Conservation (phyloP, 2,888 invertebrate genomes). For the Andrena minutula region DNA sequence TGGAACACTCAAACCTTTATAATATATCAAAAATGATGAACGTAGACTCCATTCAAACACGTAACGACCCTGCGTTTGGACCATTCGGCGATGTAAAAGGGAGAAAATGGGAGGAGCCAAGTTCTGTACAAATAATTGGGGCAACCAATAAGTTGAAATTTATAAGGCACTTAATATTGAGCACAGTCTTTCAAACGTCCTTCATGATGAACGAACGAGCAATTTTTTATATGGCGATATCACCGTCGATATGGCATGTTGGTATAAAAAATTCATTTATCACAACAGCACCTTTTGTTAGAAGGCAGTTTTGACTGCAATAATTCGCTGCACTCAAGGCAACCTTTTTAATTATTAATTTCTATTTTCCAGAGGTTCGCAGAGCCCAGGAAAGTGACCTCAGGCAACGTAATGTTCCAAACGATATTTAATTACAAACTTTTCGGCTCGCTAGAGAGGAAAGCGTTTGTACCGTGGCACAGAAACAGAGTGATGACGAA, state of each 20-base stretch:
- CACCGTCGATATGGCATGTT: slow-evolving; percentile 88
- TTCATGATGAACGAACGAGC: slow-evolving; percentile 87
- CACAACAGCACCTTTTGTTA: too few relatives aligned
- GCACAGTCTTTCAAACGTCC: slow-evolving; percentile 87
- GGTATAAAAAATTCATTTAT: slow-evolving; percentile 67
- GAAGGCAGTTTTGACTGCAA: neutral
- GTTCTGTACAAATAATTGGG: slow-evolving; percentile 87
- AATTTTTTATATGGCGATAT: slow-evolving; percentile 88
- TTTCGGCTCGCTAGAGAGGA: slow-evolving; percentile 85
- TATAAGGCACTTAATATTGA: slow-evolving; percentile 88
- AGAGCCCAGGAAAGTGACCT: neutral
- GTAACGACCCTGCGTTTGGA: slow-evolving; percentile 80
- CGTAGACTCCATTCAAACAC: slow-evolving; percentile 87
- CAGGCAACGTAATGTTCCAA: slow-evolving; percentile 87
- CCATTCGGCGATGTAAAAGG: slow-evolving; percentile 86
- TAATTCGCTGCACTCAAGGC: neutral
- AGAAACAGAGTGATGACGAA: slow-evolving; percentile 70
- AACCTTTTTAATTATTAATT: slow-evolving; percentile 1
- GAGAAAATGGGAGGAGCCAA: slow-evolving; percentile 85
- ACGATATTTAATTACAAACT: slow-evolving; percentile 88
- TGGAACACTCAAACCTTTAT: slow-evolving; percentile 87
- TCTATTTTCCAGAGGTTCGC: slow-evolving; percentile 46
- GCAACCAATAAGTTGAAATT: slow-evolving; percentile 87
- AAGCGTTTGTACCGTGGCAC: slow-evolving; percentile 90
- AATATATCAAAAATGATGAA: slow-evolving; percentile 87